phyloP scores from a whole-genome alignment of 2,113 vertebrate genomes.

The Oncorhynchus nerka region DNA sequence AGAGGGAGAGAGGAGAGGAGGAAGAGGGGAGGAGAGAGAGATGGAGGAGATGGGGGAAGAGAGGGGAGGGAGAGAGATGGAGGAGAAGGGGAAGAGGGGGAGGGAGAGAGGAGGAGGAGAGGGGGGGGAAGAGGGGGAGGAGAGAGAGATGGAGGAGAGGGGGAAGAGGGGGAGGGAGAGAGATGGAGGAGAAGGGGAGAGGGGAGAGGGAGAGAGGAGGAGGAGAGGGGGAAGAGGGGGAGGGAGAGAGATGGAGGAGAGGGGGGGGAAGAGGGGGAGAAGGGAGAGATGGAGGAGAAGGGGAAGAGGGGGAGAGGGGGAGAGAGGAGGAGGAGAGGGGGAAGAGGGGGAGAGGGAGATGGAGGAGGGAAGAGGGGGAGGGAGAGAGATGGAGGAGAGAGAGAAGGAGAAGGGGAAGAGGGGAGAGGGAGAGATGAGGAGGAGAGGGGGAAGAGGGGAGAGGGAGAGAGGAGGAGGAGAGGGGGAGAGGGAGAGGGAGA shows the following conservation, averaged over 20 bases:
- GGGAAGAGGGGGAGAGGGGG: too few relatives aligned
- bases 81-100: too few relatives aligned
- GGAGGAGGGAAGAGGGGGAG: rapidly evolving
- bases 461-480: not conserved
- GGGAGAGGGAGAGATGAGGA: not conserved
- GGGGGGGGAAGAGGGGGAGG: rapidly evolving
- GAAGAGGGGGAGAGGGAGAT: rapidly evolving
- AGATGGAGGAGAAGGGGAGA: too few relatives aligned
- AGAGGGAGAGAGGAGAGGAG: rapidly evolving
- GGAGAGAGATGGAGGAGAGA: rapidly evolving
- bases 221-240: rapidly evolving
- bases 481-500: too few relatives aligned
- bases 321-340: rapidly evolving
- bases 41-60: rapidly evolving
- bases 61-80: rapidly evolving
- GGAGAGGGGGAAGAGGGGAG: too few relatives aligned
- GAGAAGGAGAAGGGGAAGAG: too few relatives aligned
- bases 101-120: rapidly evolving
- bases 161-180: rapidly evolving
- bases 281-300: rapidly evolving
- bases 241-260: too few relatives aligned
- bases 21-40: rapidly evolving
- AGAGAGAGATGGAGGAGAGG: rapidly evolving
- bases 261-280: too few relatives aligned
- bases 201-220: too few relatives aligned